Conservation (phyloP, 2,888 invertebrate species). For the Cephus rjabovi region DNA sequence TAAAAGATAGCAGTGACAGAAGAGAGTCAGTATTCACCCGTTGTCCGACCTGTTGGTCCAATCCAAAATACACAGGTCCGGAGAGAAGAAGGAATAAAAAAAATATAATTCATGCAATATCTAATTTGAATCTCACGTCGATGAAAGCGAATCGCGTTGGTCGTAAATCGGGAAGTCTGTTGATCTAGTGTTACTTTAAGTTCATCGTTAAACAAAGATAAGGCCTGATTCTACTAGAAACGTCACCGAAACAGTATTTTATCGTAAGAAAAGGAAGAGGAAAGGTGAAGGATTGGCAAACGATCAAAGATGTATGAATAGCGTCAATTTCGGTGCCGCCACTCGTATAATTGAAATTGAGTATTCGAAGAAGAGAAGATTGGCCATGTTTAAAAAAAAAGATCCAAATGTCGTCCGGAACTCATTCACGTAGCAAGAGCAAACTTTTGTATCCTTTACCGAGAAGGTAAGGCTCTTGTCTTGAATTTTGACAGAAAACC, state of each 20-base stretch:
- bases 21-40: slow-evolving; percentile 57
- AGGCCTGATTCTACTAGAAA: background rate
- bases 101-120: background rate
- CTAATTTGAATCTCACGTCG: background rate
- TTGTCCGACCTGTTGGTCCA: slow-evolving; percentile 47
- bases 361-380: background rate
- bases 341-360: background rate
- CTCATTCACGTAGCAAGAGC: slow-evolving; percentile 13
- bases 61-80: slow-evolving; percentile 9
- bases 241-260: background rate
- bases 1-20: slow-evolving; percentile 64
- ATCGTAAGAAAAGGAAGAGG: background rate
- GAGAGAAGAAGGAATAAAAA: background rate
- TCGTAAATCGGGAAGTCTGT: background rate
- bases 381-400: background rate
- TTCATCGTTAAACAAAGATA: background rate
- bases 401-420: slow-evolving; percentile 16
- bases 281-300: background rate
- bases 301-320: background rate
- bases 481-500: background rate
- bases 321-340: background rate
- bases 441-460: slow-evolving; percentile 14
- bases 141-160: background rate
- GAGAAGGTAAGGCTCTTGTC: slow-evolving; percentile 1
- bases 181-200: background rate